Conservation (phyloP, 1,140 invertebrate genomes). For the Diuraphis noxia region DNA sequence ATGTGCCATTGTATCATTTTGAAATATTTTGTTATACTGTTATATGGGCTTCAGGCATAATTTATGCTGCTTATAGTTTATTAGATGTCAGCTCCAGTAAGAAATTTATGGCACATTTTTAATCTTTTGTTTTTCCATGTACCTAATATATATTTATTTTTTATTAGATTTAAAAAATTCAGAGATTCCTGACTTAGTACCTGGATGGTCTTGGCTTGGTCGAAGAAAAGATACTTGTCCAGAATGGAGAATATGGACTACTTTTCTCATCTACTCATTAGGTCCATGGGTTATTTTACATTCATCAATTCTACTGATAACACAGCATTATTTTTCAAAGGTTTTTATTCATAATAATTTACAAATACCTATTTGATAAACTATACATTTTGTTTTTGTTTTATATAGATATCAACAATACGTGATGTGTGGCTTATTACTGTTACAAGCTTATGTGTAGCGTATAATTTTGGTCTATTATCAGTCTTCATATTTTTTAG, state of each 20-base stretch:
- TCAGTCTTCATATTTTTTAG: slow-evolving; percentile 30
- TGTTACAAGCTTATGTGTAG: neutral
- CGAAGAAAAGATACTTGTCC: slow-evolving; percentile 57
- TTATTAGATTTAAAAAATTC: slow-evolving; percentile 54
- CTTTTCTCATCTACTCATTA: slow-evolving; percentile 53
- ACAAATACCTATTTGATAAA: neutral
- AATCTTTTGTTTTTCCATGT: slow-evolving; percentile 10
- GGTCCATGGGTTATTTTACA: slow-evolving; percentile 57
- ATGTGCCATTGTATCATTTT: slow-evolving; percentile 15
- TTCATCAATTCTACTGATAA: slow-evolving; percentile 33
- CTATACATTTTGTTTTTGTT: neutral
- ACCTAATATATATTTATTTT: neutral
- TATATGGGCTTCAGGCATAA: slow-evolving; percentile 54
- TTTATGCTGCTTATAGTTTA: slow-evolving; percentile 53
- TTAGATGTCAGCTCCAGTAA: slow-evolving; percentile 55
- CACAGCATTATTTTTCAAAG: slow-evolving; percentile 26
- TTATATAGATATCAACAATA: slow-evolving; percentile 22
- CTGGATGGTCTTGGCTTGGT: slow-evolving; percentile 54
- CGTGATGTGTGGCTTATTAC: slow-evolving; percentile 26
- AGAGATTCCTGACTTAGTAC: slow-evolving; percentile 48
- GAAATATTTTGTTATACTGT: slow-evolving; percentile 43
- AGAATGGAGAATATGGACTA: slow-evolving; percentile 57
- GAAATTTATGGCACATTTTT: neutral
- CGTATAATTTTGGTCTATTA: slow-evolving; percentile 25
- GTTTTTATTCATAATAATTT: neutral